These are phyloP conservation scores for Helicoverpa armigera DNA, from an alignment of 1,140 invertebrate genomes.

Conservation along the genomic window DNA sequence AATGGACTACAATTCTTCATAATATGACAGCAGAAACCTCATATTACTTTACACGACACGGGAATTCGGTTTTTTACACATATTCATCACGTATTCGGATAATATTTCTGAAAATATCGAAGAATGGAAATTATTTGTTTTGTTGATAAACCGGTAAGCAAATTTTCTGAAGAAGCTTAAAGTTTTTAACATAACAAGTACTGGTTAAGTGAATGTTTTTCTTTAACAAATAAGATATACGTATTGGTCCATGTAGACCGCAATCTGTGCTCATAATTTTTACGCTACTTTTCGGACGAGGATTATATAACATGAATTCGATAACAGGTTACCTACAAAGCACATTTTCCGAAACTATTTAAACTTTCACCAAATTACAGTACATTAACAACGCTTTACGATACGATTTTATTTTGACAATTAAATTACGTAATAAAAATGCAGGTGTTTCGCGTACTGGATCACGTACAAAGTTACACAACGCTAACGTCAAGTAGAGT, in stretches of 20 bases:
- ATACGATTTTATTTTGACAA: constrained; percentile 80
- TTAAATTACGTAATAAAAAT: constrained; percentile 81
- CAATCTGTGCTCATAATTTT: neutral
- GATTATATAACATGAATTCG: constrained; percentile 19
- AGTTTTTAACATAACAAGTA: constrained; percentile 11
- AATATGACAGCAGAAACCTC: constrained; percentile 28
- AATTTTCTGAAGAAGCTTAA: constrained; percentile 18
- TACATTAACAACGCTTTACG: constrained; percentile 58
- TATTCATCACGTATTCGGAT: constrained; percentile 9
- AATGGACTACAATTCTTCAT: constrained; percentile 44
- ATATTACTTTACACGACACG: constrained; percentile 17
- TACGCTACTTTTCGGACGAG: constrained; percentile 13
- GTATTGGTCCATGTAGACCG: neutral
- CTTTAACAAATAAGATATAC: neutral
- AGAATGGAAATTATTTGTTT: neutral
- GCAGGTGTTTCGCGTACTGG: constrained; percentile 70
- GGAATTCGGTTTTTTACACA: constrained; percentile 3
- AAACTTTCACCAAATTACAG: constrained; percentile 77
- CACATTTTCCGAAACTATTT: constrained; percentile 67
- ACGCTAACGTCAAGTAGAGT: constrained; percentile 76
- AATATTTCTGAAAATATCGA: neutral
- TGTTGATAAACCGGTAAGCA: neutral
- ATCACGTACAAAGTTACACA: constrained; percentile 82
- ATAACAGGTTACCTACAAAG: constrained; percentile 39
- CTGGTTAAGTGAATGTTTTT: constrained; percentile 11